Conservation (phyloP, 2,113 vertebrate genomes). For the Aphyosemion australe region DNA sequence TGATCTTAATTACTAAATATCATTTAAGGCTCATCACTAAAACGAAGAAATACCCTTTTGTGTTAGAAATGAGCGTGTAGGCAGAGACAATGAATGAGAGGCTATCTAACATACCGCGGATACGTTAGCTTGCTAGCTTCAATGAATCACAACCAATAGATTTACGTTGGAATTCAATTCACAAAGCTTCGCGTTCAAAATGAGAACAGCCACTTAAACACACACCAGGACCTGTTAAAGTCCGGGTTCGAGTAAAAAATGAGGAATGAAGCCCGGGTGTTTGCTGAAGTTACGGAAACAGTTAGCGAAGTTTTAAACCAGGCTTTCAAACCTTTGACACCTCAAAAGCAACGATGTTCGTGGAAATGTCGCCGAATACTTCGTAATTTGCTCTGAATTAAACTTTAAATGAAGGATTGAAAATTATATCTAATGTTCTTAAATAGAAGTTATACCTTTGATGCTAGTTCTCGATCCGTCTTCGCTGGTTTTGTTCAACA, state of each 20-base stretch:
- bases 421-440: background rate
- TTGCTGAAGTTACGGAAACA: slow-evolving; percentile 38
- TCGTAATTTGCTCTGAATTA: background rate
- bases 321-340: background rate
- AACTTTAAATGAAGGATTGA: background rate
- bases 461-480: slow-evolving; percentile 44
- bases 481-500: slow-evolving; percentile 52
- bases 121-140: slow-evolving; percentile 9
- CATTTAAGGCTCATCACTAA: background rate
- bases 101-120: background rate
- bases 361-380: background rate
- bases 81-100: background rate
- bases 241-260: background rate
- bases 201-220: no score
- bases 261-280: background rate
- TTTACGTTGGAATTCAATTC: no score
- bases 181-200: background rate
- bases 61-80: background rate
- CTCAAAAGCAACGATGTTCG: background rate
- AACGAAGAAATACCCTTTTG: background rate
- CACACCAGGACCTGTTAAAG: background rate
- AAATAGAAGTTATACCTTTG: slow-evolving; percentile 46
- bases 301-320: slow-evolving; percentile 18
- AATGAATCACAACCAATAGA: background rate
- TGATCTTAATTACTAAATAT: background rate